Evolutionary conservation across 2,797 vertebrate species (phyloP), one percentile per base, ranked within the genome.

Genomic region (Scolopax rusticola): DNA sequence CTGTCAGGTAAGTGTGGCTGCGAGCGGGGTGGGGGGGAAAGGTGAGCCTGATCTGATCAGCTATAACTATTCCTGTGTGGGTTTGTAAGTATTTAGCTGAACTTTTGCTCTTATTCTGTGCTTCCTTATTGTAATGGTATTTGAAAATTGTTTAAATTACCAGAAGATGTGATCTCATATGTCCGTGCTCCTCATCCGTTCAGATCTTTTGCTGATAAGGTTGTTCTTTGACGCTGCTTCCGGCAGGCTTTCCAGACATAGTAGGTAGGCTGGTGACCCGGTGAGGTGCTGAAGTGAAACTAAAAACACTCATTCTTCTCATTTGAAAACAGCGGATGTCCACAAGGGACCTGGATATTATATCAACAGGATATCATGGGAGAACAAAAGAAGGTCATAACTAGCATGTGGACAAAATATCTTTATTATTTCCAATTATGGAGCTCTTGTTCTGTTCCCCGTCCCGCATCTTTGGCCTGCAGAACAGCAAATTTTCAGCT

Each of bases 281-380:
- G 61, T 3, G 87, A 87, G 75, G 33, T 68, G 64, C 82, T 87
- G 76, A 95, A 96, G 60, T 65, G 96, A 96, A 96, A 96, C 90
- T 63, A 85, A 18, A 43, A 77, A 1, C 73, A 6, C 56, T 56
- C 54, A 93, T 91, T 93, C 89, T 92, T 90, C 80, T 84, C 41
- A 19, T 71, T 63, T 81, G 89, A 80, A 82, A 96, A 73, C 63
- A 91, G 71, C 74, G 83, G 91, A 95, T 95, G n/a, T 91, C 70
- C 87, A 76, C 83, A 15, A 84, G 83, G 59, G 83, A 93, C 77
- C 77, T 94, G 77, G 74, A 53, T 91, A 56, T 93, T 90, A 48
- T 86, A 96, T 96, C 95, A 96, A 91, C 94, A 96, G 95, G 96
- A 97, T 95, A 70, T 90, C 20, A 47, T 6, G 56, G 67, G 87